phyloP scores from a whole-genome alignment of 2,797 vertebrate species.

The Eurystomus glaucurus region DNA sequence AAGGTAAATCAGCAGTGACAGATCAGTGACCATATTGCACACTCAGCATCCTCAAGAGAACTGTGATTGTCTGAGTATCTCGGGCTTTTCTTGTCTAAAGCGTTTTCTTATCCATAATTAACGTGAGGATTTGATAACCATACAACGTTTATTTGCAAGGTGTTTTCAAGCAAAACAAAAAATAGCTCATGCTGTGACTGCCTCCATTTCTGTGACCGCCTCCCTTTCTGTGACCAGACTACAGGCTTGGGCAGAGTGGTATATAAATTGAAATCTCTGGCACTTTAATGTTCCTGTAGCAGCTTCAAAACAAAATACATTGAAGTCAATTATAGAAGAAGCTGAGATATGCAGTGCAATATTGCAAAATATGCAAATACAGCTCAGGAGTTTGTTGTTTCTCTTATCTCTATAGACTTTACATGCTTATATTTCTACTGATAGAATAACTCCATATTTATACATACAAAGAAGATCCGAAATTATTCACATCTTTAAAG shows the following conservation, averaged over 20 bases:
- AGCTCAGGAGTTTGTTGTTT: not conserved
- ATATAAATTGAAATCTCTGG: slow-evolving; percentile 53
- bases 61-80: slow-evolving; percentile 38
- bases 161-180: slow-evolving; percentile 48
- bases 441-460: not conserved
- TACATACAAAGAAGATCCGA: not conserved
- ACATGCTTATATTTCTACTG: not conserved
- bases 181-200: not conserved
- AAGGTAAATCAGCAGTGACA: slow-evolving; percentile 79
- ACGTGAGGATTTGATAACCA: not conserved
- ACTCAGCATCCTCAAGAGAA: slow-evolving; percentile 45
- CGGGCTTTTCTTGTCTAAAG: slow-evolving; percentile 30
- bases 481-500: not conserved
- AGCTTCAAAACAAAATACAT: slow-evolving; percentile 27
- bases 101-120: slow-evolving; percentile 60
- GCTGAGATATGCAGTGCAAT: not conserved
- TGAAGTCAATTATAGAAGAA: slow-evolving; percentile 28
- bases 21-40: slow-evolving; percentile 62
- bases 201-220: not conserved
- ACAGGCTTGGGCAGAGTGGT: not conserved
- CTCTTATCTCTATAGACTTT: not conserved
- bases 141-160: slow-evolving; percentile 36
- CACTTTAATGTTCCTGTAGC: slow-evolving; percentile 38
- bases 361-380: slow-evolving; percentile 47
- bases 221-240: slow-evolving; percentile 17